Evolutionary conservation across 2,113 vertebrate genomes (phyloP), one percentile per base, ranked within the genome.

Genomic region (Cyphomyrus plagiostoma): DNA sequence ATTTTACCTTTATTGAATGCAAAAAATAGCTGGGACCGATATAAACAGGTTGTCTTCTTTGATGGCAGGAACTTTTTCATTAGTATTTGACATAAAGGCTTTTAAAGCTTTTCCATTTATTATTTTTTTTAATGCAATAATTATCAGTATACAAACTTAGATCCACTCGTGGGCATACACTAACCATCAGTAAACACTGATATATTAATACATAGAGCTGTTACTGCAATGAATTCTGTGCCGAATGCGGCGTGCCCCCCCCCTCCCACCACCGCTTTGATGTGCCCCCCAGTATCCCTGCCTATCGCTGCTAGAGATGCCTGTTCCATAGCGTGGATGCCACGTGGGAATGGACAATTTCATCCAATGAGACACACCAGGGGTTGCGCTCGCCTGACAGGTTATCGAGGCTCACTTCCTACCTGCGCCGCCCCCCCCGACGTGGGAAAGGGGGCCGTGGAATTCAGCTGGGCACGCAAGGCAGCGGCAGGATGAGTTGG

Each of bases 401-500:
- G 80, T 83, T 83, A 46, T 23, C 2, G 19, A 2, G 77, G 13
- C 35, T 13, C 17, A 88, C 90, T 90, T 92, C 91, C 94, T 6
- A 4, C 45, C 6, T 1, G 35, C 35, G n/a, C 17, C 88, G 90
- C 91, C 91, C 23, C 8, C 82, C n/a, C 19, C 83, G 11, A 8
- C 66, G 86, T 35, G 45, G 89, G 83, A 0, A 46, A 13, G 21
- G 53, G 53, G 80, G 80, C 49, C 8, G 87, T 88, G 91, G 62
- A 93, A 92, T 90, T 92, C 89, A 7, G 3, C 88, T 88, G 88
- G 92, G 87, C 90, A 91, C 89, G 46, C 42, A 50, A 7, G 23
- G 93, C 89, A 89, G 52, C 2, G 87, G 88, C n/a, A 3, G 62
- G 93, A 93, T 92, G 89, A 90, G 91, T 93, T 2, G 88, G 91